Evolutionary conservation across 2,113 vertebrate species (phyloP), one percentile per base, ranked within the genome.

Genomic region (Lycaon pictus): DNA sequence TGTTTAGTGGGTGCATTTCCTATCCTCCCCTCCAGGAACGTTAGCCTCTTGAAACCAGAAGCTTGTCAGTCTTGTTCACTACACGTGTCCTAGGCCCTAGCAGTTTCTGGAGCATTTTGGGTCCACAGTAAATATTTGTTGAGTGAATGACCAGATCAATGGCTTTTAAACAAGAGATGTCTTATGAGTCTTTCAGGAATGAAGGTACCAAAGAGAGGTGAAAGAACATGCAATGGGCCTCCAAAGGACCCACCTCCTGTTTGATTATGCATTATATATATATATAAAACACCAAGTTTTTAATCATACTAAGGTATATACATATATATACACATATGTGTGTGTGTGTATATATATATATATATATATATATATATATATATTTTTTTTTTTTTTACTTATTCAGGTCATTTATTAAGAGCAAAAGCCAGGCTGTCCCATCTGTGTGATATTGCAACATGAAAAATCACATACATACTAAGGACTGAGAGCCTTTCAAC

Each of bases 381-480:
- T 62, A 35, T 43, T 43, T 43, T 43, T 43, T 43, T 43, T 43
- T 43, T 43, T 43, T 43, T 98, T 98, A 98, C 95, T 99, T 97
- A 98, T 98, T 97, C 91, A 98, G 98, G 98, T 98, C 71, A 89
- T 99, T 99, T 99, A 99, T 99, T 99, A 98, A 92, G 98, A 98
- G 98, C 97, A 85, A 97, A 98, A 98, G 97, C 98, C 20, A 89
- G 97, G 98, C 97, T 93, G 86, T 98, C 98, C 93, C 82, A 95
- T 98, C 98, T 98, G 97, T 97, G 96, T 97, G 98, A 98, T 98
- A 98, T 88, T 98, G 98, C 98, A 98, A 98, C 97, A 97, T 98
- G 98, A 97, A 97, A 98, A 89, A 97, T 98, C 96, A 98, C 97
- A 96, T 98, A 98, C 98, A 98, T 97, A 98, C 97, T 98, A 97